Conservation (phyloP, 1,140 invertebrate species). For the Uloborus diversus region DNA sequence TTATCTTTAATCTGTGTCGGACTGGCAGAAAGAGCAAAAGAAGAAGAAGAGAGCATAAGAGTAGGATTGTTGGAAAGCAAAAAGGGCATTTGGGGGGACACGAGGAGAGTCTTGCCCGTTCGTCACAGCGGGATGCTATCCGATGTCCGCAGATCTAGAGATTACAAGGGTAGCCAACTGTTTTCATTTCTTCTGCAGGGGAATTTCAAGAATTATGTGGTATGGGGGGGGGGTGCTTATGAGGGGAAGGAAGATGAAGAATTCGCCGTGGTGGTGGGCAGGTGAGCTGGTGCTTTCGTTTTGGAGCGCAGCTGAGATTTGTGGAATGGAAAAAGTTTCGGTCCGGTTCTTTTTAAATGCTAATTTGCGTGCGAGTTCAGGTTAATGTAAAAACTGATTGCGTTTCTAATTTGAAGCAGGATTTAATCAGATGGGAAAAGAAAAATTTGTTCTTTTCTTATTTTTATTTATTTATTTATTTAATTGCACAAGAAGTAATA, state of each 20-base stretch:
- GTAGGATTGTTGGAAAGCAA: not conserved
- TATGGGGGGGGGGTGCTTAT: not conserved
- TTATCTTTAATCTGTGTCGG: constrained; percentile 7
- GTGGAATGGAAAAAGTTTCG: too few relatives aligned
- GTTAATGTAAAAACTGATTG: not conserved
- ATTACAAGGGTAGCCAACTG: constrained; percentile 49
- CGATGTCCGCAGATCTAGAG: constrained; percentile 46
- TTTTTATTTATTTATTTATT: too few relatives aligned
- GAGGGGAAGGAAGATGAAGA: not conserved
- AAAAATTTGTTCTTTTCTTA: too few relatives aligned
- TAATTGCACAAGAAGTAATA: too few relatives aligned
- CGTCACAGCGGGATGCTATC: constrained; percentile 18
- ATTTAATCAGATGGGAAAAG: too few relatives aligned
- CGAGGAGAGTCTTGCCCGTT: not conserved
- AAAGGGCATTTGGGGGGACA: too few relatives aligned
- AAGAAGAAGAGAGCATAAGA: not conserved
- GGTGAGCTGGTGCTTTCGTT: not conserved
- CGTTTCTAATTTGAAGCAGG: not conserved
- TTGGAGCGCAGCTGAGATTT: too few relatives aligned
- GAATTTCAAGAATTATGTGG: constrained; percentile 40
- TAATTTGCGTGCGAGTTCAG: not conserved
- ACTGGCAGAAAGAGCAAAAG: not conserved
- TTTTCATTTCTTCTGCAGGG: constrained; percentile 37
- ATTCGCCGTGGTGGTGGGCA: constrained; percentile 16
- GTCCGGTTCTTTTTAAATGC: not conserved